These are phyloP conservation scores for Cariama cristata DNA, from an alignment of 2,113 vertebrate species.

Conservation along the genomic window DNA sequence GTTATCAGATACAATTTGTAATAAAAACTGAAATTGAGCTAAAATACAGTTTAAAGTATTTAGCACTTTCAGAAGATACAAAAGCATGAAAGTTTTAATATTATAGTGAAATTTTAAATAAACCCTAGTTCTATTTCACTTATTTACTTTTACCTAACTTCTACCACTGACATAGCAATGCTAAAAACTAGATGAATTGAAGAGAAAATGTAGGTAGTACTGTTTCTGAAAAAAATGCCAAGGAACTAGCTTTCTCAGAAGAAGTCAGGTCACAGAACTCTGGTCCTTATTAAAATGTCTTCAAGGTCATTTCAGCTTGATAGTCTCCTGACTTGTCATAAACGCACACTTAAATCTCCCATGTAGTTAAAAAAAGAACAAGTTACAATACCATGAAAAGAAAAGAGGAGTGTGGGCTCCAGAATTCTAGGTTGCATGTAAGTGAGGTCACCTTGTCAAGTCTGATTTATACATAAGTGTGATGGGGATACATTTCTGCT, in stretches of 20 bases:
- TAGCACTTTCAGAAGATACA: neutral
- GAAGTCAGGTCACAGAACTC: neutral
- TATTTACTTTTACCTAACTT: neutral
- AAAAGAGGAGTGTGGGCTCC: neutral
- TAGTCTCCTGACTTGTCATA: neutral
- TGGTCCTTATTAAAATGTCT: neutral
- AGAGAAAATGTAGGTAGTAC: neutral
- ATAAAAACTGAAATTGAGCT: neutral
- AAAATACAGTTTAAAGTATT: neutral
- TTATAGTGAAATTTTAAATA: neutral
- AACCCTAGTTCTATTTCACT: neutral
- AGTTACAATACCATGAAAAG: neutral
- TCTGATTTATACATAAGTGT: neutral
- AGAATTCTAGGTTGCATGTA: neutral
- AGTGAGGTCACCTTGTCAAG: neutral
- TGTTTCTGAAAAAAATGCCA: neutral
- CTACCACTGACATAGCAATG: neutral
- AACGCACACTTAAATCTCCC: neutral
- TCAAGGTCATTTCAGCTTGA: neutral
- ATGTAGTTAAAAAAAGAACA: neutral
- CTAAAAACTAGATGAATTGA: neutral
- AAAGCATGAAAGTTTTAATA: neutral
- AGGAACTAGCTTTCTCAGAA: neutral
- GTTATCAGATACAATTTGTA: neutral
- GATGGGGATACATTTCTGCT: neutral